Base-by-base conservation (phyloP, 1,140 invertebrate species). In the Calycopis cecrops region DNA sequence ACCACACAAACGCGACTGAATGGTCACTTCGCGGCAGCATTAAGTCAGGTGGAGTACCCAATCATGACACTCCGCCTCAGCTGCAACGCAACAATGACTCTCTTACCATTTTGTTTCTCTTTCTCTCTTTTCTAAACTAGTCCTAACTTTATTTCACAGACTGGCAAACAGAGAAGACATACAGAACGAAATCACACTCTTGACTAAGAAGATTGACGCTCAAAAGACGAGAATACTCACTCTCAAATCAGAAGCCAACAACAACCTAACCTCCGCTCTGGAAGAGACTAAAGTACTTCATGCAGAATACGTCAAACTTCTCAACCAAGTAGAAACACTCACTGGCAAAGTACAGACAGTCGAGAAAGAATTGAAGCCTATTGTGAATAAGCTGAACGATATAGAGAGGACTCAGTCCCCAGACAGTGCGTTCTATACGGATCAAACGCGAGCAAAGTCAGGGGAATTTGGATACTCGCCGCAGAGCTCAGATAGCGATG, bases 161-260 rank as follows among this genome's bases (percentile, higher is more conserved):
- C 89, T 94, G 52, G 92, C 93, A n/a, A 92, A 91, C 11, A 89
- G 94, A 51, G 96, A 97, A 85, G 94, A 96, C 69, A 65, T 96
- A 4, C 93, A 95, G 73, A 92, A 93, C 63, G 93, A 93, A 77
- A 89, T 95, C 48, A 90, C 91, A 38, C 91, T 93, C 34, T 84
- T 95, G 10, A 89, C 90, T 8, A 88, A 91, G 57, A 91, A 90
- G 65, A 91, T 94, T 28, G 90, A 93, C 48, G 85, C 89, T 1
- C 89, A 93, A 60, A 91, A 91, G 67, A 83, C 83, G 12, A 88
- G 92, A 65, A 88, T 94, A 40, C 87, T 90, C 50, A 91, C 93
- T 42, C 82, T 95, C 21, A 91, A 94, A 67, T 88, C 88, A 1
- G 92, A 94, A 73, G 90, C 91, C 37, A 88, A 87, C 17, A 90